A percentile compares a stretch with the other conserved stretches of the same genome.
These are phyloP conservation scores for Myotis myotis DNA, from an alignment of 2,797 vertebrate genomes.

Conservation along the genomic window DNA sequence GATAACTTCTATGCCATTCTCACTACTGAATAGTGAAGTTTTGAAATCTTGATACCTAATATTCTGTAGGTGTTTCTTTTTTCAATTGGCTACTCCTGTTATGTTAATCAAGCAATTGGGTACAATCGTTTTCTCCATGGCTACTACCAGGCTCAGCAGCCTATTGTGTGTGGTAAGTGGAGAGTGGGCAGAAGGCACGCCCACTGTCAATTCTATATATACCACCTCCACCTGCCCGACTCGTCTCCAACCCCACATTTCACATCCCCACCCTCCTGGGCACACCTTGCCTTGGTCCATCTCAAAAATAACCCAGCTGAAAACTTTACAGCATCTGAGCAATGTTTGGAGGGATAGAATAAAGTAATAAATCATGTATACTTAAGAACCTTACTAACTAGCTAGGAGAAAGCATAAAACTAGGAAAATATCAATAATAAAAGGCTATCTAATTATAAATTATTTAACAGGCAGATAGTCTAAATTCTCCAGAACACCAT, in stretches of 20 bases:
- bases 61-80: background rate
- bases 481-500: background rate
- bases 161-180: background rate
- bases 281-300: background rate
- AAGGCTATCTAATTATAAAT: background rate
- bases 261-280: background rate
- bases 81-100: background rate
- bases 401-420: background rate
- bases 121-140: background rate
- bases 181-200: background rate
- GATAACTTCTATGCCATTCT: background rate
- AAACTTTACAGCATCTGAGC: background rate
- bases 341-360: background rate
- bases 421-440: background rate
- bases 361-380: background rate
- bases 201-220: accelerated
- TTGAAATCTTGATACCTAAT: background rate
- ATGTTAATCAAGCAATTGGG: background rate
- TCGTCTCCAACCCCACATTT: background rate
- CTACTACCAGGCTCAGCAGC: background rate
- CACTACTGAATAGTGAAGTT: background rate
- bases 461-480: background rate
- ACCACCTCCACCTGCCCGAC: background rate
- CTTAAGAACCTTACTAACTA: background rate
- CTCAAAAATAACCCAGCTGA: background rate